phyloP scores from a whole-genome alignment of 30 jellyfish, hydroid and myxozoan species.

The Aurelia sp. region DNA sequence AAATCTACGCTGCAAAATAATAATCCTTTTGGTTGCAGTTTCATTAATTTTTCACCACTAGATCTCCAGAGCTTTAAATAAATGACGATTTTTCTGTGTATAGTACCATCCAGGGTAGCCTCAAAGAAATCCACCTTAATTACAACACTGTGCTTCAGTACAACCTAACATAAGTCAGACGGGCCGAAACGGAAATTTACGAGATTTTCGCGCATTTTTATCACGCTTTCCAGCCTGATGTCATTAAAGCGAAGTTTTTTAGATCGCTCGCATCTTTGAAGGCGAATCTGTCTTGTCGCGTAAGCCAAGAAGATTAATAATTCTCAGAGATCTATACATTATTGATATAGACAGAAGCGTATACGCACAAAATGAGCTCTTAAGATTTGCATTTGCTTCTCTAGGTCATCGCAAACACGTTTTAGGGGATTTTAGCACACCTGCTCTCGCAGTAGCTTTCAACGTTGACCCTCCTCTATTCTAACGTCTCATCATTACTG shows the following conservation, averaged over 20 bases:
- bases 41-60: conserved; percentile 43
- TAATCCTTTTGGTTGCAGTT: conserved; percentile 35
- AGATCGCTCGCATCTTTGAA: neutral
- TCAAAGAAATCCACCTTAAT: conserved; percentile 14
- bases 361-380: conserved; percentile 63
- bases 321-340: conserved; percentile 35
- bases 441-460: conserved; percentile 39
- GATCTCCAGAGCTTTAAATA: conserved; percentile 32
- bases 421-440: conserved; percentile 41
- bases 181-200: neutral
- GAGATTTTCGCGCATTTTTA: conserved; percentile 6
- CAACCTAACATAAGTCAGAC: too few relatives aligned
- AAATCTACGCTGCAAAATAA: neutral
- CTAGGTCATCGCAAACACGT: conserved; percentile 77
- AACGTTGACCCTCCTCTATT: conserved; percentile 19
- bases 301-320: conserved; percentile 55
- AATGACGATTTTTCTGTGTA: conserved; percentile 6
- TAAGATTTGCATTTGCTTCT: conserved; percentile 50
- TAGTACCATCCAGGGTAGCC: conserved; percentile 21
- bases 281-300: conserved; percentile 33
- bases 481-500: conserved; percentile 4
- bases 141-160: neutral
- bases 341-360: conserved; percentile 55
- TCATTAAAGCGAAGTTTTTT: neutral
- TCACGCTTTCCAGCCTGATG: neutral